Evolutionary conservation across 2,888 invertebrate species (phyloP).

Genomic region (Drosophila tanythrix): DNA sequence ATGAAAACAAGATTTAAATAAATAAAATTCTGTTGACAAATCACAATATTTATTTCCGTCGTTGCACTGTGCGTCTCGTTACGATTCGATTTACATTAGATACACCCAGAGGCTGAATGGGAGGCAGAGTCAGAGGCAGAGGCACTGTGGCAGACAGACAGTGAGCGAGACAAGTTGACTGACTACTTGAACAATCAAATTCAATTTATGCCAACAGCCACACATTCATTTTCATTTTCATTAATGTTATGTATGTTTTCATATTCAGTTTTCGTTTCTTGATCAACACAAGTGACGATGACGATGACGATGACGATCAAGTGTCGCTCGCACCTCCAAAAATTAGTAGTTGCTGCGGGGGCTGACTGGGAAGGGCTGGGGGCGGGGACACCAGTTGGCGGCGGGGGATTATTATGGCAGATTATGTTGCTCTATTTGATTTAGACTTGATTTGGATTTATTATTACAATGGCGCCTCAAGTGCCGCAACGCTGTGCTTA

Average conservation of each 20-base stretch:
- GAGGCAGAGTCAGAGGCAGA: conserved; percentile 7
- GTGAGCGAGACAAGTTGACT: conserved; percentile 50
- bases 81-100: conserved; percentile 67
- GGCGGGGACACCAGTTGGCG: background rate
- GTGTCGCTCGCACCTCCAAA: conserved; percentile 57
- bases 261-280: conserved; percentile 59
- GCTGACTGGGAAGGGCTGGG: background rate
- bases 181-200: conserved; percentile 80
- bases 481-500: conserved; percentile 59
- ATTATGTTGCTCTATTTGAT: conserved; percentile 81
- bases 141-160: conserved; percentile 28
- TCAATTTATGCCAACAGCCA: conserved; percentile 76
- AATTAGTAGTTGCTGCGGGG: conserved; percentile 28
- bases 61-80: conserved; percentile 42
- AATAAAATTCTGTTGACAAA: background rate
- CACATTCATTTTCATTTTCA: conserved; percentile 71
- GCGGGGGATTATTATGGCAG: conserved; percentile 49
- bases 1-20: background rate
- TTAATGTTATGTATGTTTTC: conserved; percentile 37
- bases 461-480: conserved; percentile 81
- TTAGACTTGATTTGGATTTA: conserved; percentile 77
- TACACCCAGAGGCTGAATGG: conserved; percentile 6
- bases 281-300: conserved; percentile 60
- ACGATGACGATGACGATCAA: conserved; percentile 53
- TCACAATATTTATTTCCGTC: background rate